These are phyloP conservation scores for Ataeniobius toweri DNA, from an alignment of 2,797 vertebrate genomes.

Conservation along the genomic window DNA sequence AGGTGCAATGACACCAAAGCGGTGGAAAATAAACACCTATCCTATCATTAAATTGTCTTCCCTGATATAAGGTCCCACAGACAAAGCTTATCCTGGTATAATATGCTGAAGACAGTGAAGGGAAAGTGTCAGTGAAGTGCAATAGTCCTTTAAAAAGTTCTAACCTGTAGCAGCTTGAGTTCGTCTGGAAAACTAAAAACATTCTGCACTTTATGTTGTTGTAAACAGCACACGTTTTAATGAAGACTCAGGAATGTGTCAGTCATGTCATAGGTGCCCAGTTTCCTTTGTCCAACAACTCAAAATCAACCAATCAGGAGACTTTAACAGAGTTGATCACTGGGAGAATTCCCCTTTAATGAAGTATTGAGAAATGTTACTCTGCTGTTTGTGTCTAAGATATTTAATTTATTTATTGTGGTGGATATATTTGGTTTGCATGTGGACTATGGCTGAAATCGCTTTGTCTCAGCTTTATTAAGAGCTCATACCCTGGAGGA, in stretches of 20 bases:
- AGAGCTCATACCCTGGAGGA: constrained; percentile 14
- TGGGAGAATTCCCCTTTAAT: constrained; percentile 48
- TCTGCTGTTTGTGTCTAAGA: constrained; percentile 58
- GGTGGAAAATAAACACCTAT: constrained; percentile 19
- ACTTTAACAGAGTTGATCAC: constrained; percentile 8
- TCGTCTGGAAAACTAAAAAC: background rate
- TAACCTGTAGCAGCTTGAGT: constrained; percentile 62
- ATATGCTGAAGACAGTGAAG: background rate
- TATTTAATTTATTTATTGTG: constrained; percentile 67
- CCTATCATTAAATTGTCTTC: constrained; percentile 43
- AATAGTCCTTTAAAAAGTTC: constrained; percentile 64
- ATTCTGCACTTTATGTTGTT: constrained; percentile 55
- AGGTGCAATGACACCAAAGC: background rate
- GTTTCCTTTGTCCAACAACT: constrained; percentile 43
- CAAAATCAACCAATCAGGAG: constrained; percentile 37
- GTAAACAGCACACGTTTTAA: constrained; percentile 46
- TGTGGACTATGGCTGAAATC: constrained; percentile 34
- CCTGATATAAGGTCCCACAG: constrained; percentile 2
- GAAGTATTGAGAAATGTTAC: constrained; percentile 51
- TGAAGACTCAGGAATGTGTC: constrained; percentile 69
- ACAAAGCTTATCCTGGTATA: background rate
- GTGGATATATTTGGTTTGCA: constrained; percentile 35
- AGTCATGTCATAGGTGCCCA: constrained; percentile 23
- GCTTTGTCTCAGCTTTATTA: constrained; percentile 24
- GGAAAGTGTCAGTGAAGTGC: constrained; percentile 38